Evolutionary conservation across 2,113 vertebrate genomes (phyloP).

Genomic region (Rhipidura dahli): DNA sequence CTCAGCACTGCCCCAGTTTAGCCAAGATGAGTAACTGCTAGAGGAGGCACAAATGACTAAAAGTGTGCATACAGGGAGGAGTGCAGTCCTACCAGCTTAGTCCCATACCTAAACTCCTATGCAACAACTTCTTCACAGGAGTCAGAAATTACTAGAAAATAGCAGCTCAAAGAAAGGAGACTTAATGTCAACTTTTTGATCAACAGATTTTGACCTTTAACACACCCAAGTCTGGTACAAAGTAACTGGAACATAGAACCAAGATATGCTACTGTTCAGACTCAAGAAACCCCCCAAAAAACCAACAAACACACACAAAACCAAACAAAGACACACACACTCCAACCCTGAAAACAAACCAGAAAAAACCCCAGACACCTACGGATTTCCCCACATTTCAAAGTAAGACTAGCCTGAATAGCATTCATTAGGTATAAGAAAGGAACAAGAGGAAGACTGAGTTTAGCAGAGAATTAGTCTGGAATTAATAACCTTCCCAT

Average conservation of each 20-base stretch:
- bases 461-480: not conserved
- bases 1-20: not conserved
- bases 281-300: not conserved
- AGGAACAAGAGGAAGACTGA: not conserved
- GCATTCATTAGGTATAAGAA: not conserved
- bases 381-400: not conserved
- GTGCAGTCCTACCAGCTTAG: conserved; percentile 3
- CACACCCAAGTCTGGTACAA: not conserved
- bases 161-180: not conserved
- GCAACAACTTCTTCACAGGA: not conserved
- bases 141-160: not conserved
- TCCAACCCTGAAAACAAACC: not conserved
- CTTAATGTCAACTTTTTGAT: not conserved
- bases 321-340: too few relatives aligned
- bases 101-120: not conserved
- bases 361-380: not conserved
- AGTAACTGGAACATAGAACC: not conserved
- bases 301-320: not conserved
- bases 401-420: not conserved
- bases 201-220: not conserved
- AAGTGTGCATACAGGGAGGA: conserved; percentile 35
- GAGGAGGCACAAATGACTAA: conserved; percentile 27
- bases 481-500: not conserved
- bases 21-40: conserved; percentile 17
- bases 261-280: not conserved